Evolutionary conservation across 37 sponge, comb jelly and placozoan species (phyloP).

Genomic region (Corticium candelabrum): DNA sequence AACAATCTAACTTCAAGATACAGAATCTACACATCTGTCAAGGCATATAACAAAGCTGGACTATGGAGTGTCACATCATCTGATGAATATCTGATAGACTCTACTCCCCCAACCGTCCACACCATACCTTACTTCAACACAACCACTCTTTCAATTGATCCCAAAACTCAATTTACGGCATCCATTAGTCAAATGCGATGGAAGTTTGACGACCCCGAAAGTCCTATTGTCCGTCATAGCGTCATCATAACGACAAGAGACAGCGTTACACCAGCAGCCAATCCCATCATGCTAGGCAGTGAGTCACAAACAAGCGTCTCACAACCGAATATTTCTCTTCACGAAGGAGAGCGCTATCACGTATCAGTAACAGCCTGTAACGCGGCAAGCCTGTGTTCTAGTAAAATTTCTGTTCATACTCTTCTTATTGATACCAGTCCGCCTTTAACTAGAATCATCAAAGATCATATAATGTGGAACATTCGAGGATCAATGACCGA

Average conservation of each 20-base stretch:
- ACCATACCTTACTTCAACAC: conserved; percentile 12
- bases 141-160: conserved; percentile 23
- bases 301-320: conserved; percentile 1
- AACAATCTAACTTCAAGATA: background rate
- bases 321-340: conserved; percentile 16
- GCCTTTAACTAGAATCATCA: conserved; percentile 37
- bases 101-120: conserved; percentile 14
- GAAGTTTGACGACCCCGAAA: conserved; percentile 27
- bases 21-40: background rate
- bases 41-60: background rate
- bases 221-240: conserved; percentile 18
- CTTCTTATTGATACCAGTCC: conserved; percentile 63
- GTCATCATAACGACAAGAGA: conserved; percentile 19
- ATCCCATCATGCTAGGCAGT: background rate
- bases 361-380: conserved; percentile 44
- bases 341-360: conserved; percentile 41
- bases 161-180: conserved; percentile 31
- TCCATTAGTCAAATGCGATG: conserved; percentile 29
- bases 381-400: conserved; percentile 36
- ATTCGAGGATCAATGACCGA: conserved; percentile 33
- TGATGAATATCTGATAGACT: conserved; percentile 23
- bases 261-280: background rate
- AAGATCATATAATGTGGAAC: background rate
- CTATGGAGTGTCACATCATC: background rate
- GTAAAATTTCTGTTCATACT: conserved; percentile 3